A percentile compares a stretch with the other conserved stretches of the same genome.
Evolutionary conservation across 1,140 invertebrate genomes (phyloP).

Genomic region (Eurosta solidaginis): DNA sequence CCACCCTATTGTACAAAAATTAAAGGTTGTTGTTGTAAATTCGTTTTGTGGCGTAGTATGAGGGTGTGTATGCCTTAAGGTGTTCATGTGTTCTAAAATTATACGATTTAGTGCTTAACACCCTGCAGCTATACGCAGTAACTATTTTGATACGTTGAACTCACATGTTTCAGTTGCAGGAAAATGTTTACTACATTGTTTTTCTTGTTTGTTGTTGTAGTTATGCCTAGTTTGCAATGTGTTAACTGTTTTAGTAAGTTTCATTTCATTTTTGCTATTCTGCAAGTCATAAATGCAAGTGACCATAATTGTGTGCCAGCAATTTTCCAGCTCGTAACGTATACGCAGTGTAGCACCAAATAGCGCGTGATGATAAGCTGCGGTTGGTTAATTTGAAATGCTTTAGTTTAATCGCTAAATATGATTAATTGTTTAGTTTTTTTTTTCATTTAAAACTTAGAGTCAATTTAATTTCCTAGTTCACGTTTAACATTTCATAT

Average conservation of each 20-base stretch:
- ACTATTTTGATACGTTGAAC: not conserved
- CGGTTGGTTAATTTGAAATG: not conserved
- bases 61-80: not conserved
- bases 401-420: too few relatives aligned
- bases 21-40: not conserved
- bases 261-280: not conserved
- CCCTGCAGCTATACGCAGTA: not conserved
- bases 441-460: too few relatives aligned
- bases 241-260: not conserved
- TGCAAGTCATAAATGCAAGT: not conserved
- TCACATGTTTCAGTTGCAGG: not conserved
- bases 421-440: too few relatives aligned
- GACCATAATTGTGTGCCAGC: not conserved
- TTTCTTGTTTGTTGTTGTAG: not conserved
- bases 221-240: not conserved
- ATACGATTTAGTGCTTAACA: conserved; percentile 2
- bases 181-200: not conserved
- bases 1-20: not conserved
- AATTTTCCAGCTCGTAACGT: not conserved
- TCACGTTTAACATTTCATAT: too few relatives aligned
- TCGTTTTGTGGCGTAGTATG: not conserved
- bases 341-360: not conserved
- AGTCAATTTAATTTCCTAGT: not conserved
- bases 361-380: not conserved
- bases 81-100: conserved; percentile 16